phyloP scores from a whole-genome alignment of 2,113 vertebrate species.

The Cygnus buccinator region DNA sequence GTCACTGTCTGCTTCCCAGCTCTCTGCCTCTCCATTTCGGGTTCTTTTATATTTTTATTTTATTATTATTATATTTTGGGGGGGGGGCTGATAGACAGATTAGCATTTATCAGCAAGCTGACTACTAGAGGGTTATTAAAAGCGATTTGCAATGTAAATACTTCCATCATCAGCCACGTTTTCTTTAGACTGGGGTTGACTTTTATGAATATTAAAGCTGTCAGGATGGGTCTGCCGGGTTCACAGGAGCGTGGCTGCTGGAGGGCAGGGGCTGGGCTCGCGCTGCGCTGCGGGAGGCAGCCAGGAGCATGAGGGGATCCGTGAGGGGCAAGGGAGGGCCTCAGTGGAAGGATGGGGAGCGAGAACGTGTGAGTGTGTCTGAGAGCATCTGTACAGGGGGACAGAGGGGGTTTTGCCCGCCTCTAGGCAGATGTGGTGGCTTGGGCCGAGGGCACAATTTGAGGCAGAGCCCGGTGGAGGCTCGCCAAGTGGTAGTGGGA shows the following conservation, averaged over 20 bases:
- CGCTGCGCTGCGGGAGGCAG: background rate
- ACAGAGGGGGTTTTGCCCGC: background rate
- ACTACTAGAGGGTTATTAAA: slow-evolving; percentile 60
- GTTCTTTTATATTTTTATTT: background rate
- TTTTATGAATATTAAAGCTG: slow-evolving; percentile 58
- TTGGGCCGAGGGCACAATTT: background rate
- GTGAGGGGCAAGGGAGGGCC: too few species aligned
- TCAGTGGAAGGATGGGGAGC: too few species aligned
- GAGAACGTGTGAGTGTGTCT: too few species aligned
- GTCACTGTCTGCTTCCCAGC: background rate
- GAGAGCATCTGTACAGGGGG: background rate
- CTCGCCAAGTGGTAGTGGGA: slow-evolving; percentile 32
- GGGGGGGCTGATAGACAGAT: slow-evolving; percentile 37
- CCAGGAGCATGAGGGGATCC: background rate
- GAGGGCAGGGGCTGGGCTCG: background rate
- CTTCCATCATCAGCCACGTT: slow-evolving; percentile 50
- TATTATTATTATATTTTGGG: background rate
- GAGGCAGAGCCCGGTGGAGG: background rate
- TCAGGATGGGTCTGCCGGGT: slow-evolving; percentile 14
- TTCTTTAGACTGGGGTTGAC: slow-evolving; percentile 52
- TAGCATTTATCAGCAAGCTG: slow-evolving; percentile 61
- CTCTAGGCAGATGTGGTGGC: background rate
- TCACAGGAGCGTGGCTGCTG: background rate
- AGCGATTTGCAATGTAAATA: slow-evolving; percentile 74
- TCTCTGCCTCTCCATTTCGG: background rate